A percentile compares a stretch with the other conserved stretches of the same genome.
Conservation (phyloP, 2,113 vertebrate species). For the Salvelinus sp. region DNA sequence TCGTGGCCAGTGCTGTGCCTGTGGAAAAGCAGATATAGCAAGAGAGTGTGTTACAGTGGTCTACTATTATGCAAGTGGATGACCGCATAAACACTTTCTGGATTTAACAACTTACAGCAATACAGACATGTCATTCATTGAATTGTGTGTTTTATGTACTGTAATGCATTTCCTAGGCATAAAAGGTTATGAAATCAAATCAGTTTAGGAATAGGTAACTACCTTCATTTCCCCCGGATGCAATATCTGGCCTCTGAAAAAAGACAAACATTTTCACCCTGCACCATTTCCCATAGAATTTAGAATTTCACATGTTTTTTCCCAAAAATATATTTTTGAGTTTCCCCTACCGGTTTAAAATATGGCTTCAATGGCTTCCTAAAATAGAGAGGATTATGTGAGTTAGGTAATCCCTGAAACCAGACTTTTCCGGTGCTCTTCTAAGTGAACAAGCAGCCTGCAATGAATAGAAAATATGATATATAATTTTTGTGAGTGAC, state of each 20-base stretch:
- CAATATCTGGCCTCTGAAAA: constrained; percentile 72
- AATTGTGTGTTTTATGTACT: too few species aligned
- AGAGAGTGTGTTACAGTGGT: neutral
- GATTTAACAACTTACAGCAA: neutral
- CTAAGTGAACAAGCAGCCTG: too few species aligned
- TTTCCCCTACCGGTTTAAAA: constrained; percentile 45
- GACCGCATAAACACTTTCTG: neutral
- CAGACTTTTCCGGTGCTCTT: too few species aligned
- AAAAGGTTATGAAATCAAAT: too few species aligned
- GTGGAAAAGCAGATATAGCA: constrained; percentile 20
- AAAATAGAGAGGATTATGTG: neutral
- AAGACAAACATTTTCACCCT: constrained; percentile 12
- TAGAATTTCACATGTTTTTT: neutral
- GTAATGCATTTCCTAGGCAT: too few species aligned
- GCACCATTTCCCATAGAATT: neutral
- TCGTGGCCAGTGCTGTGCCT: constrained; percentile 44
- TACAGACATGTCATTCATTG: too few species aligned
- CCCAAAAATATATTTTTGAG: too few species aligned
- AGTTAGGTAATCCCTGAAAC: too few species aligned
- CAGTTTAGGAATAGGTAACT: constrained; percentile 34
- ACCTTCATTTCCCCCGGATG: constrained; percentile 69
- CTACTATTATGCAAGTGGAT: neutral
- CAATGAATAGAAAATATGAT: neutral
- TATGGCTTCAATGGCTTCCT: constrained; percentile 40
- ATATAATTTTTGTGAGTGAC: neutral